A percentile compares a stretch with the other conserved stretches of the same genome.
Conservation (phyloP, 2,888 invertebrate species). For the Drosophila subquinaria region DNA sequence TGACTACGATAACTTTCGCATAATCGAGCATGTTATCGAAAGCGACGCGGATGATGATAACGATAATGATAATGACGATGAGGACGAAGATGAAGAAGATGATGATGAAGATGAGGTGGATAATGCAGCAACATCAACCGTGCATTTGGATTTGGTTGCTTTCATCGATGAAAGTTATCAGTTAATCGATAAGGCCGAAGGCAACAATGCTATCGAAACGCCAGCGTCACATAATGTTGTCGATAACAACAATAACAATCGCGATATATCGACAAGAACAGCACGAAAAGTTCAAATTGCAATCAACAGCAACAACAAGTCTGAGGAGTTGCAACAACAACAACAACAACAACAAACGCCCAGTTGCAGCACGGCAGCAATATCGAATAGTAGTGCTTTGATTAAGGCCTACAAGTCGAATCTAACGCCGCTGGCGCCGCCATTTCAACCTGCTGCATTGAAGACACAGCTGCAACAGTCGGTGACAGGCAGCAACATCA, state of each 20-base stretch:
- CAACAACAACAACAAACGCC: constrained; percentile 40
- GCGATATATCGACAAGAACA: constrained; percentile 10
- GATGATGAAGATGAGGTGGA: constrained; percentile 1
- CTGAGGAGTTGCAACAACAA: constrained; percentile 8
- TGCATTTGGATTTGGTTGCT: constrained; percentile 78
- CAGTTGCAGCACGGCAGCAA: constrained; percentile 24
- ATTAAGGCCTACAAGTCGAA: constrained; percentile 81
- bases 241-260: constrained; percentile 63
- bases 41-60: constrained; percentile 59
- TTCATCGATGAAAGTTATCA: constrained; percentile 82
- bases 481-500: constrained; percentile 26
- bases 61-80: constrained; percentile 7
- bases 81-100: constrained; percentile 3
- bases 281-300: constrained; percentile 32
- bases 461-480: constrained; percentile 59
- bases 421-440: constrained; percentile 81
- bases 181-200: constrained; percentile 66
- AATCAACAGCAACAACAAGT: constrained; percentile 11
- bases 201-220: constrained; percentile 8
- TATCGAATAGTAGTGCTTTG: constrained; percentile 48
- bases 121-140: constrained; percentile 18
- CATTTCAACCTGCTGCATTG: constrained; percentile 77
- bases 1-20: constrained; percentile 81
- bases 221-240: constrained; percentile 20
- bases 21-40: constrained; percentile 83